phyloP scores from a whole-genome alignment of 2,888 invertebrate species.

The Ophioninae sp. region DNA sequence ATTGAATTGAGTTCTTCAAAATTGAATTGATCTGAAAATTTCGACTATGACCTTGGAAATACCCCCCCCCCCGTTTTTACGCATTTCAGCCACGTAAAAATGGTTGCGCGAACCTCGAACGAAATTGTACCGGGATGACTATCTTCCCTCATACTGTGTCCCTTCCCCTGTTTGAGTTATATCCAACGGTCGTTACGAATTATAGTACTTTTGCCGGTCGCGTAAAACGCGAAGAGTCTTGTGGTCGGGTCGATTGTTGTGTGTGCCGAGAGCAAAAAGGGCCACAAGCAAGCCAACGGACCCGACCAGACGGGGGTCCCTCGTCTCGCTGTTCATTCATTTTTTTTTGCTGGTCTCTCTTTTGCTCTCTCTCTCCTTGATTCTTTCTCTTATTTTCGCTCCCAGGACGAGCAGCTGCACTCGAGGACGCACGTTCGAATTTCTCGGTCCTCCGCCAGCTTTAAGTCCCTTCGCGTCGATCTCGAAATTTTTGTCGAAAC shows the following conservation, averaged over 20 bases:
- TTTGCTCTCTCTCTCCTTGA: slow-evolving; percentile 37
- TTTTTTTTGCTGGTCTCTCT: slow-evolving; percentile 47
- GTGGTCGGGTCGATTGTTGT: slow-evolving; percentile 11
- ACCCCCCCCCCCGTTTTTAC: too few species aligned
- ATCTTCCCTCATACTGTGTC: background rate
- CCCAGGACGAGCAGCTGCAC: slow-evolving; percentile 63
- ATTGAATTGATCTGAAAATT: too few species aligned
- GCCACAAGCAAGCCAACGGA: slow-evolving; percentile 32
- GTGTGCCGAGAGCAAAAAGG: slow-evolving; percentile 33
- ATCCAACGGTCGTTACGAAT: slow-evolving; percentile 38
- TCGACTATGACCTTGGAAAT: too few species aligned
- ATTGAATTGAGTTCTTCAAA: too few species aligned
- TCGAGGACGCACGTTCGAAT: slow-evolving; percentile 56
- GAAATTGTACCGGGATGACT: background rate
- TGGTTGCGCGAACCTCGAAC: too few species aligned
- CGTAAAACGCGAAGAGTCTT: background rate
- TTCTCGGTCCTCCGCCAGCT: slow-evolving; percentile 39
- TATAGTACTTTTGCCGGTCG: slow-evolving; percentile 23
- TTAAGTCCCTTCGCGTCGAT: too few species aligned
- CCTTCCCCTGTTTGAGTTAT: slow-evolving; percentile 10
- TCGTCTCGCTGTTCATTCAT: slow-evolving; percentile 54
- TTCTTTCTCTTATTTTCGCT: slow-evolving; percentile 33
- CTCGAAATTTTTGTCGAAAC: too few species aligned
- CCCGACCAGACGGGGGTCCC: slow-evolving; percentile 51
- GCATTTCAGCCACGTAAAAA: too few species aligned